Conservation (phyloP, 2,113 vertebrate species). For the Catharus minimus region DNA sequence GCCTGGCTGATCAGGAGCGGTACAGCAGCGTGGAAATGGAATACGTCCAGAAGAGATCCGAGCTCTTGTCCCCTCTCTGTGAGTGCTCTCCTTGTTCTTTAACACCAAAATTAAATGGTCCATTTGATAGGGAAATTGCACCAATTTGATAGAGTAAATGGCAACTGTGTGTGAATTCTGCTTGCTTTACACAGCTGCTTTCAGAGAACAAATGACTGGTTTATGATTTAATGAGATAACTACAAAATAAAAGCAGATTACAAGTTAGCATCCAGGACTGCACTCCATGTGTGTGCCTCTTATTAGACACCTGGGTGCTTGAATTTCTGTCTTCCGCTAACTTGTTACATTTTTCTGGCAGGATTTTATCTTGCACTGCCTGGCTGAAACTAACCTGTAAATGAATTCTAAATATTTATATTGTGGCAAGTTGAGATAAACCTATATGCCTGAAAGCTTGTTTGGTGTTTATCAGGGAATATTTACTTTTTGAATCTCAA, state of each 20-base stretch:
- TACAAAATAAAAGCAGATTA: not conserved
- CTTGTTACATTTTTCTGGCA: not conserved
- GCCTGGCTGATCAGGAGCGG: slow-evolving; percentile 80
- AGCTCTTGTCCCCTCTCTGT: slow-evolving; percentile 88
- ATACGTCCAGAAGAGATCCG: slow-evolving; percentile 86
- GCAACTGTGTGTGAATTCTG: not conserved
- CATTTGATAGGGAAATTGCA: accelerated
- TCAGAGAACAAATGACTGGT: not conserved
- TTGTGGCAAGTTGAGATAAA: not conserved
- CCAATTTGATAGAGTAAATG: not conserved
- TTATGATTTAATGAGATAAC: not conserved
- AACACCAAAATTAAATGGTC: not conserved
- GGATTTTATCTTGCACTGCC: not conserved
- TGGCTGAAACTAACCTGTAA: not conserved
- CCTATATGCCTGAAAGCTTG: not conserved
- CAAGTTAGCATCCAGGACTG: not conserved
- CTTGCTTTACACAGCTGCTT: not conserved
- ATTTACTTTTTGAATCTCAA: not conserved
- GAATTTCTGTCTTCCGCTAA: not conserved
- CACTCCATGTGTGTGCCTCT: not conserved
- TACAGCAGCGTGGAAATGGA: slow-evolving; percentile 88
- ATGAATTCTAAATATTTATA: not conserved
- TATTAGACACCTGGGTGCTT: accelerated
- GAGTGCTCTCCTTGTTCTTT: slow-evolving; percentile 59
- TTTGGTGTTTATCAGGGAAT: not conserved